Percentiles rank a stretch among this genome's conserved stretches.
phyloP scores from a whole-genome alignment of 2,888 invertebrate species.

The Ennomos fuscantarius region DNA sequence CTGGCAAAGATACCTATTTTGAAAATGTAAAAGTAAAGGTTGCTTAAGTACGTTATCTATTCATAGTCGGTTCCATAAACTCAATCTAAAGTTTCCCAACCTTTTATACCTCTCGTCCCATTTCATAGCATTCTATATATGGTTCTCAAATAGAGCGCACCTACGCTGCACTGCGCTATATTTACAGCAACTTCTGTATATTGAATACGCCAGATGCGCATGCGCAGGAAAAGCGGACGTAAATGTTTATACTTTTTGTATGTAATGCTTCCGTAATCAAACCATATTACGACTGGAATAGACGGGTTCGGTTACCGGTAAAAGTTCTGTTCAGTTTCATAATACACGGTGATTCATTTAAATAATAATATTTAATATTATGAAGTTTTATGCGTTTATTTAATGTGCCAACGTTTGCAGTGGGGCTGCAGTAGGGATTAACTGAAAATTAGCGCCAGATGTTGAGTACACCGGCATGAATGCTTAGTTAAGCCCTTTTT shows the following conservation, averaged over 20 bases:
- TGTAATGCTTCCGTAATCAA: constrained; percentile 64
- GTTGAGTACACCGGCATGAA: too few relatives aligned
- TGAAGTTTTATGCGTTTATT: background rate
- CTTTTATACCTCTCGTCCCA: background rate
- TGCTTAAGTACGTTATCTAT: too few relatives aligned
- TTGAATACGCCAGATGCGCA: constrained; percentile 47
- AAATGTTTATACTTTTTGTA: constrained; percentile 71
- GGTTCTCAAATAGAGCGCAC: constrained; percentile 16
- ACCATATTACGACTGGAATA: constrained; percentile 48
- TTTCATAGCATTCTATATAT: constrained; percentile 5
- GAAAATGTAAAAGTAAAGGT: too few relatives aligned
- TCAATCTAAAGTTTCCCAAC: background rate
- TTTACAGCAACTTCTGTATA: constrained; percentile 17
- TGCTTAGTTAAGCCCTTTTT: too few relatives aligned
- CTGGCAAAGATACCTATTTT: too few relatives aligned
- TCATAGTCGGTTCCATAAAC: too few relatives aligned
- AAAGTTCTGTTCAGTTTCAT: constrained; percentile 34
- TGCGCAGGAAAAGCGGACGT: constrained; percentile 52
- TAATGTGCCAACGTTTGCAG: too few relatives aligned
- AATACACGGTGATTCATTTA: constrained; percentile 8
- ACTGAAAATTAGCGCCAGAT: too few relatives aligned
- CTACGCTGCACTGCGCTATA: constrained; percentile 22
- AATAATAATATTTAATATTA: constrained; percentile 6
- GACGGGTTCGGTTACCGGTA: constrained; percentile 49
- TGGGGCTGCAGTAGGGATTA: too few relatives aligned